A percentile compares a stretch with the other conserved stretches of the same genome.
Conservation (phyloP, 2,113 vertebrate species). For the Anthoscopus minutus region DNA sequence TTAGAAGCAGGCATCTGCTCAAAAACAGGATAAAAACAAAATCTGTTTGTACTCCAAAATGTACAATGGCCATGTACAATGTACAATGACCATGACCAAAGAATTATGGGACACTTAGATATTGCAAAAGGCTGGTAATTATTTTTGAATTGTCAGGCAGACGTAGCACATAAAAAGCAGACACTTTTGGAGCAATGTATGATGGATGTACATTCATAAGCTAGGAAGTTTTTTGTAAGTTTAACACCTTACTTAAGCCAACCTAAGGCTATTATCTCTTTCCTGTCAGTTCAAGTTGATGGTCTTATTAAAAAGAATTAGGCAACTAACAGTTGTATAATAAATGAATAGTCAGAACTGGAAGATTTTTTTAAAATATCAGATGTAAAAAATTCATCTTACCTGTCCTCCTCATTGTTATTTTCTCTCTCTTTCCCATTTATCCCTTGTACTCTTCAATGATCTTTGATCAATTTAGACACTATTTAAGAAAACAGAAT, state of each 20-base stretch:
- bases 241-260: not conserved
- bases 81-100: not conserved
- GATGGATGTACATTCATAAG: not conserved
- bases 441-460: not conserved
- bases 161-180: not conserved
- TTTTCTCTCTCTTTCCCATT: not conserved
- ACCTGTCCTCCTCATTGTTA: not conserved
- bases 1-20: not conserved
- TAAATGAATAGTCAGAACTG: not conserved
- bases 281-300: not conserved
- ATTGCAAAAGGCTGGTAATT: not conserved
- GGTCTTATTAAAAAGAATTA: not conserved
- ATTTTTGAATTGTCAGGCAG: not conserved
- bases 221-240: not conserved
- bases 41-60: not conserved
- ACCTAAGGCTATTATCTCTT: not conserved
- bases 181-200: rapidly evolving
- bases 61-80: not conserved
- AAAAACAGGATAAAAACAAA: not conserved
- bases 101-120: not conserved
- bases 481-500: not conserved
- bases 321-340: not conserved
- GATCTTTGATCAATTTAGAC: not conserved
- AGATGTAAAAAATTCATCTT: not conserved
- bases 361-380: not conserved